Evolutionary conservation across 1,140 invertebrate genomes (phyloP), one percentile per base, ranked within the genome.

Genomic region (Drosophila repleta): DNA sequence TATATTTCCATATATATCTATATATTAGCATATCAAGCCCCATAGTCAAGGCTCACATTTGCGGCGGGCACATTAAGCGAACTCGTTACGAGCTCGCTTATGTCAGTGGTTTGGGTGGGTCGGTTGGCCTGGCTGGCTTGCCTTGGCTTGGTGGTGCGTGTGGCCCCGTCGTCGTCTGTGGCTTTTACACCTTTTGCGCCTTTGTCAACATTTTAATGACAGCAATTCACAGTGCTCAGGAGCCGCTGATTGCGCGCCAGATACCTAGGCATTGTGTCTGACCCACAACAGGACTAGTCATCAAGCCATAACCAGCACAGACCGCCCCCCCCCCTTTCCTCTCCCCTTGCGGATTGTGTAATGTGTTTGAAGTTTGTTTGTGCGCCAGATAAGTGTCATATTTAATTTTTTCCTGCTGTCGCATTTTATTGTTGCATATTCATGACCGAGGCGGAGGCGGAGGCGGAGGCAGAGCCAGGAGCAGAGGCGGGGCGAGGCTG

Each of bases 161-260:
- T 32, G 17, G 32, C 39, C 39, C 6, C n/a, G 45, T 41, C 21
- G 26, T 41, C 21, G 26, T 52, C 45, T 64, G 41, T 55, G 78
- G 66, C 49, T 79, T 74, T 90, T 90, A 90, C 85, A 90, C 85
- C 85, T 90, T 85, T 73, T 70, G 85, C 80, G 77, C 80, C 75
- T 89, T 90, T 90, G 85, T 90, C 87, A 90, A 90, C 85, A 90
- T 90, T 90, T 90, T 90, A 90, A 90, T 90, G 85, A 90, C 85
- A 85, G 87, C 85, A 85, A 90, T 90, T 90, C 87, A 81, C 71
- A 87, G 83, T 82, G 69, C 65, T 62, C 63, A 53, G 61, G 55
- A 58, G 37, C 41, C 68, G 66, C 74, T 82, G 82, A 85, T 85
- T 75, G 78, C 61, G 70, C 75, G 49, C 60, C 43, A 66, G 82